phyloP scores from a whole-genome alignment of 2,888 invertebrate genomes.

The Bruchidius siliquastri region DNA sequence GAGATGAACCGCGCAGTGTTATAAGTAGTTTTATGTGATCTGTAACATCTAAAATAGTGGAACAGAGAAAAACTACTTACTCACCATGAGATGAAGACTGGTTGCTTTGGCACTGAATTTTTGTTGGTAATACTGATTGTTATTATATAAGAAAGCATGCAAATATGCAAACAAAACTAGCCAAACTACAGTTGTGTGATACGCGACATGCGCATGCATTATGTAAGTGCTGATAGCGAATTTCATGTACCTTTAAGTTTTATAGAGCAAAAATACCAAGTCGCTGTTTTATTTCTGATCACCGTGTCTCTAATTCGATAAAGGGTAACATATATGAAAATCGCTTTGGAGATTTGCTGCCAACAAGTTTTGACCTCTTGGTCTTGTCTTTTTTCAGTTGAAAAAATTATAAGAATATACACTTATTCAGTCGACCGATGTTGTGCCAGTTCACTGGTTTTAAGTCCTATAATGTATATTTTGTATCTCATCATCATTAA shows the following conservation, averaged over 20 bases:
- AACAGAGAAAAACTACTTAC: constrained; percentile 25
- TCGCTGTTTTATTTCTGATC: background rate
- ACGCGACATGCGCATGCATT: background rate
- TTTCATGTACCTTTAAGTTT: background rate
- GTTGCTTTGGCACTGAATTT: constrained; percentile 36
- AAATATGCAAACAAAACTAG: background rate
- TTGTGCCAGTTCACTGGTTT: no score
- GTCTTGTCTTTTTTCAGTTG: no score
- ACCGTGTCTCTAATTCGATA: no score
- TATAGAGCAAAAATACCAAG: background rate
- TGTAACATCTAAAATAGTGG: background rate
- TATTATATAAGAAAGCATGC: constrained; percentile 6
- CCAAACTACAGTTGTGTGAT: background rate
- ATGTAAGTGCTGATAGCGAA: background rate
- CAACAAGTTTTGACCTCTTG: no score
- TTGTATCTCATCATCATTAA: no score
- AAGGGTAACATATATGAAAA: no score
- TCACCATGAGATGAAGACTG: constrained; percentile 25
- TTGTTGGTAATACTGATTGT: constrained; percentile 8
- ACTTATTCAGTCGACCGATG: no score
- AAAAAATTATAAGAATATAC: no score
- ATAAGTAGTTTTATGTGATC: background rate
- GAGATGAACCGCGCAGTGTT: background rate
- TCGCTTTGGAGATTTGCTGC: no score
- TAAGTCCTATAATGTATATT: no score